Base-by-base conservation (phyloP, 2,113 vertebrate genomes). In the Oncorhynchus keta region DNA sequence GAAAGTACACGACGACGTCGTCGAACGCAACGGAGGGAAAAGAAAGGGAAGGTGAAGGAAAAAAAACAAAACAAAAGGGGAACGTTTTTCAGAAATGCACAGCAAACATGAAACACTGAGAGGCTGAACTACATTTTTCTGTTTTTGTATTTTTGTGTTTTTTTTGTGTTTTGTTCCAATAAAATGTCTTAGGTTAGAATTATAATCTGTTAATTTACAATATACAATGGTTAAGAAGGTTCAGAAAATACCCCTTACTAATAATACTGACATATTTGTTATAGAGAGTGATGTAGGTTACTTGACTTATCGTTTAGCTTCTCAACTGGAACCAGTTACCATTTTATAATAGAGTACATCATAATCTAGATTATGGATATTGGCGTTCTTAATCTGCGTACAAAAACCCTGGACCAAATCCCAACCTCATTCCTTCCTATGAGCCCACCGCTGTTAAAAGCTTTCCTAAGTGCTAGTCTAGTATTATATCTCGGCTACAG, bases 151-250 rank as follows among this genome's bases (percentile, higher is more conserved):
- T 91, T 82, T 90, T 92, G 94, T 91, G 94, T 95, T 93, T 85
- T 85, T 85, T 85, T 49, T 78, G 70, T 70, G 72, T 86, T 89
- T 91, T 88, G 85, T 85, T 92, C 88, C 90, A 91, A 93, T 94
- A 93, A 93, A 94, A 93, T 91, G 92, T 93, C 87, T 93, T 90
- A 93, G 90, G 95, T 96, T 97, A 97, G 95, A 97, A 96, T 97
- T 98, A 97, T 95, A 98, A 95, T 97, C 92, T 97, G 89, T 95
- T 95, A 94, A 97, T 98, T 93, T 98, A 98, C 97, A 98, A 93
- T 97, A 95, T 97, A 98, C 96, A 97, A 95, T 95, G 94, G 94
- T 93, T 94, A 96, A 94, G 95, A 96, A 96, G 94, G 94, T 95
- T 96, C 95, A 96, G 95, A 96, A 95, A 95, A 95, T 95, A 96